Conservation (phyloP, 2,797 vertebrate species). For the Hoplostethus mediterraneus region DNA sequence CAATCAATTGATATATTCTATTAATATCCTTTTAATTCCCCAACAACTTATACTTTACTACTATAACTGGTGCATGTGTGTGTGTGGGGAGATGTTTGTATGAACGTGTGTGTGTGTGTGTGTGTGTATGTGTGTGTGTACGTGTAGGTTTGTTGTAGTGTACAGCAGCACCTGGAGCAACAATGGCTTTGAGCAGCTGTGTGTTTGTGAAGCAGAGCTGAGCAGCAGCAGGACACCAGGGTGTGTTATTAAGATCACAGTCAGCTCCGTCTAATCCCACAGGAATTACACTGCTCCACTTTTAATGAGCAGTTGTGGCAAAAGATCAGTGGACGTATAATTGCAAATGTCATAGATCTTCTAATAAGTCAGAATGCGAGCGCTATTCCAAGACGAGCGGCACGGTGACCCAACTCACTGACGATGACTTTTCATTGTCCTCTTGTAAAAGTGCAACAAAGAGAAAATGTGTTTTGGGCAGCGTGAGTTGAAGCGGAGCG, state of each 20-base stretch:
- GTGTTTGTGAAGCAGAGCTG: conserved; percentile 64
- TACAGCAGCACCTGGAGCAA: conserved; percentile 69
- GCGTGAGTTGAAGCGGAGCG: conserved; percentile 22
- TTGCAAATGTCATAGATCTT: conserved; percentile 71
- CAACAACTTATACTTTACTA: no score
- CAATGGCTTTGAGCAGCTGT: conserved; percentile 73
- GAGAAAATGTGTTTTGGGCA: conserved; percentile 43
- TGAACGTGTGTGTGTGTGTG: conserved; percentile 7
- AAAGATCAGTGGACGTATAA: conserved; percentile 70
- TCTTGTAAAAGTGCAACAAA: conserved; percentile 40
- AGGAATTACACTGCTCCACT: conserved; percentile 63
- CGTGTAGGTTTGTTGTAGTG: background rate
- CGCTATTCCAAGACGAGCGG: conserved; percentile 44
- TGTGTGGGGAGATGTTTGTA: conserved; percentile 14
- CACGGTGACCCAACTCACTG: conserved; percentile 30
- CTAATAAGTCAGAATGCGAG: conserved; percentile 64
- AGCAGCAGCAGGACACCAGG: conserved; percentile 72
- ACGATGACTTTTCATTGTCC: conserved; percentile 32
- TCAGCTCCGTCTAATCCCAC: conserved; percentile 66
- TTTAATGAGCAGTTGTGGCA: conserved; percentile 71
- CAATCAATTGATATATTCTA: no score
- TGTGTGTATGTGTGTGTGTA: conserved; percentile 15
- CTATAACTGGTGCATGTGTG: background rate
- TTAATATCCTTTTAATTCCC: no score
- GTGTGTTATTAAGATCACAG: conserved; percentile 77